Evolutionary conservation across 37 sponge, comb jelly and placozoan genomes (phyloP).

Genomic region (Theonella swinhoei): DNA sequence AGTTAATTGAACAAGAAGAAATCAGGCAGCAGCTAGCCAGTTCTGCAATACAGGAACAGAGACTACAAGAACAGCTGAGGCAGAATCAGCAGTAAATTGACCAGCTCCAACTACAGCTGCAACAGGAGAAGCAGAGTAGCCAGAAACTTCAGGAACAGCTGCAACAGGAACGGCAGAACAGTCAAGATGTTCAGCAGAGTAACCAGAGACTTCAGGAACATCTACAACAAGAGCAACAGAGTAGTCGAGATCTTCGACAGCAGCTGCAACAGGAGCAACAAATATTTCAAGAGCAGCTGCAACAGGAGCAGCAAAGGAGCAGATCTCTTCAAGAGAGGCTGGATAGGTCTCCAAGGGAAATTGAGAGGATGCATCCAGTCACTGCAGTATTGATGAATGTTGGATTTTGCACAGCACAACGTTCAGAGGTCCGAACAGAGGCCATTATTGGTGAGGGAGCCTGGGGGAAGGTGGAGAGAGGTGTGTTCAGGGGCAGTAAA

Average conservation of each 20-base stretch:
- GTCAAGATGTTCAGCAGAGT: not conserved
- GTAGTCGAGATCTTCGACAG: not conserved
- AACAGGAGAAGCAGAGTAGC: not conserved
- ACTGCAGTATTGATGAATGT: not conserved
- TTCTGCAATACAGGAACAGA: too few relatives aligned
- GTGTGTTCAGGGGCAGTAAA: slow-evolving; percentile 11
- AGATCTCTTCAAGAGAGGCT: not conserved
- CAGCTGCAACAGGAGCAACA: not conserved
- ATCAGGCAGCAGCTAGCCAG: too few relatives aligned
- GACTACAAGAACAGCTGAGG: not conserved
- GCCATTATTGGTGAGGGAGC: slow-evolving; percentile 28
- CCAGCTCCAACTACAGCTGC: not conserved
- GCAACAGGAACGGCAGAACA: not conserved
- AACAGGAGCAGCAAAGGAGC: not conserved
- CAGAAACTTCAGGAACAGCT: not conserved
- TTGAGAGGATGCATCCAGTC: not conserved
- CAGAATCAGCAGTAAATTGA: not conserved
- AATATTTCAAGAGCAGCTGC: not conserved
- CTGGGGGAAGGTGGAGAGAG: slow-evolving; percentile 22
- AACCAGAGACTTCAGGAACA: not conserved
- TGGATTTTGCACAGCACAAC: not conserved
- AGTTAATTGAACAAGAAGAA: too few relatives aligned
- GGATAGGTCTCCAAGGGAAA: slow-evolving; percentile 1
- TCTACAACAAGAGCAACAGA: slow-evolving; percentile 8
- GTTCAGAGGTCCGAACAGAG: not conserved